These are phyloP conservation scores for Platichthys stellatus DNA, from an alignment of 2,113 vertebrate genomes.

Conservation along the genomic window DNA sequence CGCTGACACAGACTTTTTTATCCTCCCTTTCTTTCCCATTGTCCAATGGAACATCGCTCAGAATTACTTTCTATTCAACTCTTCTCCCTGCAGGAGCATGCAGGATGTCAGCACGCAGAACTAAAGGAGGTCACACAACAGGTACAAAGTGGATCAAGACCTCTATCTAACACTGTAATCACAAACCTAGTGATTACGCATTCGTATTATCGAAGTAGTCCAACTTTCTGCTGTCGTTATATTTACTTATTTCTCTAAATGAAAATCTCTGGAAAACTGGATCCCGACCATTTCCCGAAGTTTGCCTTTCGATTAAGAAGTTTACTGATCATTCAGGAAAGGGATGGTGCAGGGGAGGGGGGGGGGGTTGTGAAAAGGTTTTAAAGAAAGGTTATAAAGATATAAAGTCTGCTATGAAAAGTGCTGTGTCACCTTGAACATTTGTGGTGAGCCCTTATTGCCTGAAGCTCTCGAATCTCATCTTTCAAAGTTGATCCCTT, in stretches of 20 bases:
- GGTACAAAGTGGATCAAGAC: slow-evolving; percentile 23
- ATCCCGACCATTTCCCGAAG: no score
- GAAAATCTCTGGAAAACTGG: no score
- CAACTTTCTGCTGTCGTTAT: background rate
- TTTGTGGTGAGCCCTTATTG: no score
- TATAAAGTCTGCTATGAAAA: no score
- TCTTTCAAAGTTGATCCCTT: no score
- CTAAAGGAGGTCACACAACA: background rate
- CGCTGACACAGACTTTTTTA: background rate
- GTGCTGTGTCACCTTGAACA: no score
- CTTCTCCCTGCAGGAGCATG: slow-evolving; percentile 1
- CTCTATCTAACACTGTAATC: background rate
- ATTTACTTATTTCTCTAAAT: background rate
- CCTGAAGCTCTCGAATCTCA: no score
- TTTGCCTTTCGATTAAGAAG: no score
- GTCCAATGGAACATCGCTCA: background rate
- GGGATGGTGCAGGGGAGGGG: no score
- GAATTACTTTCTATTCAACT: slow-evolving; percentile 31
- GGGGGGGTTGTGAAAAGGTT: no score
- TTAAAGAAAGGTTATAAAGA: no score
- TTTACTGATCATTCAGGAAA: no score
- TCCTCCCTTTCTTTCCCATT: background rate
- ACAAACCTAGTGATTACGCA: background rate
- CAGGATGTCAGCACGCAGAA: slow-evolving; percentile 1
- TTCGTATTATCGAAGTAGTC: background rate